Conservation (phyloP, 2,888 invertebrate genomes). For the Aporophyla lueneburgensis region DNA sequence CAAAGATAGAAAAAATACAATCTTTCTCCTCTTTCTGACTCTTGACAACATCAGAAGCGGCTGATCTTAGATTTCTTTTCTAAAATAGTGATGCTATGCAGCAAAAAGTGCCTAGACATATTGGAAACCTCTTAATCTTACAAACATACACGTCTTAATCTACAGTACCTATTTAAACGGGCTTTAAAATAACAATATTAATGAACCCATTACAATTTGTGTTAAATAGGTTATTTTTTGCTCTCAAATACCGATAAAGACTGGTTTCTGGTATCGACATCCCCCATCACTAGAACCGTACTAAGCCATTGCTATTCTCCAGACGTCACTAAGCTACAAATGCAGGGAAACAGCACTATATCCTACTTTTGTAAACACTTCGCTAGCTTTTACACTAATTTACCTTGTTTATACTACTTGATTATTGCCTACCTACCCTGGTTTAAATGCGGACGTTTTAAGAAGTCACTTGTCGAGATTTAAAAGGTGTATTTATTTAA, state of each 20-base stretch:
- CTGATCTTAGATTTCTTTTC: neutral
- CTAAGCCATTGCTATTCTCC: slow-evolving; percentile 32
- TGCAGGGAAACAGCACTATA: slow-evolving; percentile 43
- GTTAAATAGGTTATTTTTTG: neutral
- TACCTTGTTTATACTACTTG: slow-evolving; percentile 40
- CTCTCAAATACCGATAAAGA: neutral
- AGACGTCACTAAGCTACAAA: slow-evolving; percentile 51
- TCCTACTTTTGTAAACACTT: slow-evolving; percentile 42
- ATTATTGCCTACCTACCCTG: too few relatives aligned
- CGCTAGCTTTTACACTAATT: slow-evolving; percentile 48
- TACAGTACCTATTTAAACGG: neutral
- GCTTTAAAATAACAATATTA: neutral
- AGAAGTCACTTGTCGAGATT: slow-evolving; percentile 37
- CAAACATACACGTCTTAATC: too few relatives aligned
- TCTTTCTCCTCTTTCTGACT: too few relatives aligned
- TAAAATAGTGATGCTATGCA: neutral
- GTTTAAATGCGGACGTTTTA: slow-evolving; percentile 15
- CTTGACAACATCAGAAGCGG: neutral
- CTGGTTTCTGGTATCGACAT: slow-evolving; percentile 20
- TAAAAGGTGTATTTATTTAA: slow-evolving; percentile 18
- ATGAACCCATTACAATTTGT: neutral
- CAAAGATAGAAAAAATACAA: neutral
- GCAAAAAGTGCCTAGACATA: neutral
- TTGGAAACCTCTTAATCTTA: too few relatives aligned
- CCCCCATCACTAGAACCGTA: slow-evolving; percentile 28